A percentile compares a stretch with the other conserved stretches of the same genome.
Conservation (phyloP, 2,113 vertebrate species). For the Hiodon tergisus region DNA sequence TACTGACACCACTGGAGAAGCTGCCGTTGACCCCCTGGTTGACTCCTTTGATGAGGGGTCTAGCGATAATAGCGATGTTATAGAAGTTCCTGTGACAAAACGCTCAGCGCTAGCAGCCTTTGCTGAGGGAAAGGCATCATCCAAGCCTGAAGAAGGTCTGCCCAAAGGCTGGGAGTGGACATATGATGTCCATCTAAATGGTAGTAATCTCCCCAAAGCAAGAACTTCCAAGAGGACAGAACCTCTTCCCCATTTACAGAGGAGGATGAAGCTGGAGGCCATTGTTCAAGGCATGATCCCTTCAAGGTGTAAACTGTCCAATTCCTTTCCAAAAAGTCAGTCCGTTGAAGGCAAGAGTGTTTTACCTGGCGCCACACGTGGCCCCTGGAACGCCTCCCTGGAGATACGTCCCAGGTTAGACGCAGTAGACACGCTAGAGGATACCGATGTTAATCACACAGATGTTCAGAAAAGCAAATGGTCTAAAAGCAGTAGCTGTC, state of each 20-base stretch:
- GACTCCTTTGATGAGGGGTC: conserved; percentile 35
- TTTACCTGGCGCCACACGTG: too few relatives aligned
- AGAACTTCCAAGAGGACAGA: conserved; percentile 3
- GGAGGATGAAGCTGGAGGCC: conserved; percentile 14
- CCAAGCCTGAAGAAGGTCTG: not conserved
- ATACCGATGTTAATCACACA: too few relatives aligned
- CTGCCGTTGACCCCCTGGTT: too few relatives aligned
- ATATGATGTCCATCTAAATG: not conserved
- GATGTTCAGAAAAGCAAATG: too few relatives aligned
- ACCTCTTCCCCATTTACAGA: conserved; percentile 7
- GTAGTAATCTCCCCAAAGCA: not conserved
- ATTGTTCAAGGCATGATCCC: conserved; percentile 20
- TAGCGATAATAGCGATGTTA: conserved; percentile 55
- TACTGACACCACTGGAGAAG: conserved; percentile 44
- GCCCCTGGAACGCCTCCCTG: too few relatives aligned
- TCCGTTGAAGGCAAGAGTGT: too few relatives aligned
- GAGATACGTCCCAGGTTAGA: too few relatives aligned
- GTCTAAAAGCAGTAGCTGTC: too few relatives aligned
- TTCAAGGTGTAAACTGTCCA: not conserved
- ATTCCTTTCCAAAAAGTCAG: not conserved
- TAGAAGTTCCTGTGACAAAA: conserved; percentile 44
- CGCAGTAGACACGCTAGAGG: too few relatives aligned
- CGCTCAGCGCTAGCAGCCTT: not conserved
- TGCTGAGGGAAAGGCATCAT: not conserved
- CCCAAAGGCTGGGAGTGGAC: not conserved